These are phyloP conservation scores for Molanna angustata DNA, from an alignment of 2,888 invertebrate genomes.

Conservation along the genomic window DNA sequence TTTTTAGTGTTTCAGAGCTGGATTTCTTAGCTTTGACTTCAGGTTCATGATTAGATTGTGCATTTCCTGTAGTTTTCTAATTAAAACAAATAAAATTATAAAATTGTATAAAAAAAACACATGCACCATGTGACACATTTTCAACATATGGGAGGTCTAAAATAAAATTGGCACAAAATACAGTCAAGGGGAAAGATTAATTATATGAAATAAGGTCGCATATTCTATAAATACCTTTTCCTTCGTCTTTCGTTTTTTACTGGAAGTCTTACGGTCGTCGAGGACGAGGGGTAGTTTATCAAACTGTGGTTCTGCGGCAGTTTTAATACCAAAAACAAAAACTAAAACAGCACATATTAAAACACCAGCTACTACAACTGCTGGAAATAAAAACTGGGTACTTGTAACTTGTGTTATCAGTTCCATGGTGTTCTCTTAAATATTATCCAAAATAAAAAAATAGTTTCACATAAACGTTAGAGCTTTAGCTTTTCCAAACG, in stretches of 20 bases:
- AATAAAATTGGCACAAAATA: slow-evolving; percentile 49
- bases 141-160: slow-evolving; percentile 43
- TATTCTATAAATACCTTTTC: slow-evolving; percentile 60
- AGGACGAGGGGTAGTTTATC: slow-evolving; percentile 63
- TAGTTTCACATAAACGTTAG: slow-evolving; percentile 35
- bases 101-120: slow-evolving; percentile 1
- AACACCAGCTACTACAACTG: slow-evolving; percentile 61
- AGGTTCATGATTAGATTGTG: slow-evolving; percentile 53
- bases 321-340: slow-evolving; percentile 76
- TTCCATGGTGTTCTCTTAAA: slow-evolving; percentile 49
- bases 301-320: slow-evolving; percentile 77
- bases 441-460: slow-evolving; percentile 33
- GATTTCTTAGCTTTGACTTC: slow-evolving; percentile 56
- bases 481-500: slow-evolving; percentile 25
- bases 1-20: slow-evolving; percentile 39
- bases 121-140: slow-evolving; percentile 33
- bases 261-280: slow-evolving; percentile 66
- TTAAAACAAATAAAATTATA: slow-evolving; percentile 13
- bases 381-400: slow-evolving; percentile 56
- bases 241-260: slow-evolving; percentile 67
- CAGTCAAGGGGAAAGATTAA: slow-evolving; percentile 16
- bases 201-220: slow-evolving; percentile 26
- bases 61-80: slow-evolving; percentile 63
- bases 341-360: slow-evolving; percentile 71
- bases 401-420: slow-evolving; percentile 57